Evolutionary conservation across 2,797 vertebrate species (phyloP).

Genomic region (Hydrophis major): DNA sequence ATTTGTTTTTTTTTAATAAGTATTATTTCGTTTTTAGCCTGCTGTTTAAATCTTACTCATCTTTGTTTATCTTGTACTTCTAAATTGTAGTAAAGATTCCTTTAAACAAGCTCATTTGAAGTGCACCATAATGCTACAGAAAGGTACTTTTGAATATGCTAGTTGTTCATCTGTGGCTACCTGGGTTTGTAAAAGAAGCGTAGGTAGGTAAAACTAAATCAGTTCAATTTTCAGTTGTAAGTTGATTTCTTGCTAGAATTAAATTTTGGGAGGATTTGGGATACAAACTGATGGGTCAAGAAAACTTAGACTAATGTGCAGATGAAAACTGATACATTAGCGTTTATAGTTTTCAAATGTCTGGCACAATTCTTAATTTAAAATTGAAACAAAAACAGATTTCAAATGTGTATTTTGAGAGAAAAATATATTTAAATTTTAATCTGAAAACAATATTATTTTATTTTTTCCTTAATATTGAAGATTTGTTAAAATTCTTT

Average conservation of each 20-base stretch:
- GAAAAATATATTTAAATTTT: neutral
- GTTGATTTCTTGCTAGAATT: neutral
- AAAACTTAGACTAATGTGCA: neutral
- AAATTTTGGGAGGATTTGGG: neutral
- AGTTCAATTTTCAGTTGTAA: neutral
- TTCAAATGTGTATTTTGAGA: neutral
- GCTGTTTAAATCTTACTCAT: neutral
- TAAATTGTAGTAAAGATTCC: neutral
- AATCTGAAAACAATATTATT: neutral
- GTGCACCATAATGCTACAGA: neutral
- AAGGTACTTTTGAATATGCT: neutral
- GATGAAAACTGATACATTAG: neutral
- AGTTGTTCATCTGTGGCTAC: neutral
- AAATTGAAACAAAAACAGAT: neutral
- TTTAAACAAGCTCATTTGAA: neutral
- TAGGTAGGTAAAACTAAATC: conserved; percentile 31
- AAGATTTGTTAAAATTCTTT: neutral
- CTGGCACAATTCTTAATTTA: neutral
- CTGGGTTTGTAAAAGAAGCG: conserved; percentile 30
- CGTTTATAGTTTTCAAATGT: neutral
- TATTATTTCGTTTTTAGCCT: neutral
- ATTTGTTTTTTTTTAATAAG: neutral
- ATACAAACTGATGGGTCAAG: neutral
- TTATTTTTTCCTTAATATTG: neutral
- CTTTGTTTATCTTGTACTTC: neutral